phyloP scores from a whole-genome alignment of 1,140 invertebrate genomes.

The Oryzaephilus surinamensis region DNA sequence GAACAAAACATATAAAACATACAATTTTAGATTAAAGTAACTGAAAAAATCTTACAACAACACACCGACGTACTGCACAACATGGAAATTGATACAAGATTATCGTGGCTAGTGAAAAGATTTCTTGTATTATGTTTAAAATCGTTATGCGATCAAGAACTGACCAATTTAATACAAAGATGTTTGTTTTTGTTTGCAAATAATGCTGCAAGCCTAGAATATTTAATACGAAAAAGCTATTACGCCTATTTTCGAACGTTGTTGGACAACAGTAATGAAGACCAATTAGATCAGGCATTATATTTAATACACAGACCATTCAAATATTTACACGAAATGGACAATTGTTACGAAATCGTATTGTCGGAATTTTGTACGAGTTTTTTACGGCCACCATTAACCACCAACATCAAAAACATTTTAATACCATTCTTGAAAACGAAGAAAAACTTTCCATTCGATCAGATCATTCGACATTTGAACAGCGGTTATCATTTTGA shows the following conservation, averaged over 20 bases:
- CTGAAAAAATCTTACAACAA: slow-evolving; percentile 47
- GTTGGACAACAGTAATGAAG: slow-evolving; percentile 44
- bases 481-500: slow-evolving; percentile 32
- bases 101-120: slow-evolving; percentile 48
- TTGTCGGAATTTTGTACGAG: slow-evolving; percentile 33
- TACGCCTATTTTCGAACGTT: slow-evolving; percentile 60
- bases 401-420: slow-evolving; percentile 37
- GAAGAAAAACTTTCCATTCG: slow-evolving; percentile 39
- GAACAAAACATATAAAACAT: not conserved
- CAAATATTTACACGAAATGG: slow-evolving; percentile 32
- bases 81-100: slow-evolving; percentile 33
- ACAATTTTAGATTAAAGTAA: slow-evolving; percentile 43
- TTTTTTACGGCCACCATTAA: slow-evolving; percentile 30
- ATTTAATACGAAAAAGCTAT: slow-evolving; percentile 41
- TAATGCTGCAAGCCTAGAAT: slow-evolving; percentile 19
- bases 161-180: slow-evolving; percentile 13
- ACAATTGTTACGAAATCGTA: slow-evolving; percentile 20
- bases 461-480: slow-evolving; percentile 39
- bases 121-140: slow-evolving; percentile 46
- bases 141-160: slow-evolving; percentile 33
- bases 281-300: slow-evolving; percentile 53
- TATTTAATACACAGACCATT: slow-evolving; percentile 68
- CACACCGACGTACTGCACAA: slow-evolving; percentile 44
- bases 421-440: slow-evolving; percentile 42
- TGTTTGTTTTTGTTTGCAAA: slow-evolving; percentile 22